Evolutionary conservation across 2,888 invertebrate genomes (phyloP).

Genomic region (Drosophila cognata): DNA sequence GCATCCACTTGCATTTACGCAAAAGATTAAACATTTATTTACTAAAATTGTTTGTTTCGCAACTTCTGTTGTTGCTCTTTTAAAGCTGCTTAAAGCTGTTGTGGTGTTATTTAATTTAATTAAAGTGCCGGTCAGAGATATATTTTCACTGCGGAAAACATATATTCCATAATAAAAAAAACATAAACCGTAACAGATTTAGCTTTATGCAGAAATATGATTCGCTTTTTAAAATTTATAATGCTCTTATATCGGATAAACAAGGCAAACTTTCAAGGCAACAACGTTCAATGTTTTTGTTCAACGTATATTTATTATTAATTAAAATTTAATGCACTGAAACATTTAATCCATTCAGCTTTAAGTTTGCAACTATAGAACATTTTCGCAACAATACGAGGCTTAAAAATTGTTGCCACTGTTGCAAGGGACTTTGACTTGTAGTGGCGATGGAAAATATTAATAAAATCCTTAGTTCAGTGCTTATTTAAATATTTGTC

Average conservation of each 20-base stretch:
- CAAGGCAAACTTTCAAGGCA: not conserved
- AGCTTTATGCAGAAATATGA: not conserved
- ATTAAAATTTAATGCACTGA: not conserved
- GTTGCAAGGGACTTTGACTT: not conserved
- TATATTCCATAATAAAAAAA: not conserved
- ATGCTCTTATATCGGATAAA: not conserved
- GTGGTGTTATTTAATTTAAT: not conserved
- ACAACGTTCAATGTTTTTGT: not conserved
- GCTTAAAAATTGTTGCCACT: not conserved
- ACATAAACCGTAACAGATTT: not conserved
- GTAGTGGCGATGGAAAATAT: too few relatives aligned
- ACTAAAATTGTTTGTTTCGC: not conserved
- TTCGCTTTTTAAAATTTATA: not conserved
- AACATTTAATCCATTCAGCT: constrained; percentile 1
- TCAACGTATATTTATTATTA: not conserved
- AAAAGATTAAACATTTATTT: not conserved
- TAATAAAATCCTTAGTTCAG: not conserved
- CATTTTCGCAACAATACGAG: not conserved
- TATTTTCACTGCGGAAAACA: not conserved
- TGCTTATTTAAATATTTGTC: not conserved
- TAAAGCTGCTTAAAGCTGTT: not conserved
- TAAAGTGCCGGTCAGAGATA: not conserved
- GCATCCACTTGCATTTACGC: not conserved
- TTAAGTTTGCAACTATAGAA: not conserved
- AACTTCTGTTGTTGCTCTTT: not conserved